Conservation (phyloP, 2,113 vertebrate species). For the Oophaga pumilio region DNA sequence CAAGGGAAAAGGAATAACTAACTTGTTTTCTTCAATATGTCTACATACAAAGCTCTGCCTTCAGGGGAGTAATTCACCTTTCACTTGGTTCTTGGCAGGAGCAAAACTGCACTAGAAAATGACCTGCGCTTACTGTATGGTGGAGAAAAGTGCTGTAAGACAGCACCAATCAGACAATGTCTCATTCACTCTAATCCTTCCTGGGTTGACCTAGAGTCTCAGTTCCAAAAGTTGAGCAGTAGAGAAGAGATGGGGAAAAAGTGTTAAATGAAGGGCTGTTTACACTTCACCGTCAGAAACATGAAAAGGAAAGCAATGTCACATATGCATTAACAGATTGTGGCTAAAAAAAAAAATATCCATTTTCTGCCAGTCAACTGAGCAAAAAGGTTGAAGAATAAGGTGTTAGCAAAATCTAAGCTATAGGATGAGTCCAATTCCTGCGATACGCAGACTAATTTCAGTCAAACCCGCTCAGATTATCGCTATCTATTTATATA, state of each 20-base stretch:
- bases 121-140: not conserved
- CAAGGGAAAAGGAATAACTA: conserved; percentile 27
- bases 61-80: conserved; percentile 24
- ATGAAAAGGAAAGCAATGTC: conserved; percentile 7
- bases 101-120: not conserved
- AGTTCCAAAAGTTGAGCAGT: not conserved
- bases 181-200: not conserved
- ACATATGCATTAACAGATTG: not conserved
- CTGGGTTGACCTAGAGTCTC: not conserved
- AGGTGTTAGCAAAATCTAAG: not conserved
- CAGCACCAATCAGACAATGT: conserved; percentile 15
- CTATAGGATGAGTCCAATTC: not conserved
- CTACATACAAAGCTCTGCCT: not conserved
- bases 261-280: conserved; percentile 14
- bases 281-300: not conserved
- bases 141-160: not conserved
- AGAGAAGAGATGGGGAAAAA: not conserved
- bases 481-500: too few relatives aligned
- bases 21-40: conserved; percentile 10
- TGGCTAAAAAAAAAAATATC: not conserved
- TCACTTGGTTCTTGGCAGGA: conserved; percentile 3
- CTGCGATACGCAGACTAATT: too few relatives aligned
- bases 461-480: too few relatives aligned
- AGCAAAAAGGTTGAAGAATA: not conserved
- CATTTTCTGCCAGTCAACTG: not conserved